Percentiles rank a stretch among this genome's conserved stretches.
Evolutionary conservation across 2,113 vertebrate genomes (phyloP).

Genomic region (Oostethus manadensis): DNA sequence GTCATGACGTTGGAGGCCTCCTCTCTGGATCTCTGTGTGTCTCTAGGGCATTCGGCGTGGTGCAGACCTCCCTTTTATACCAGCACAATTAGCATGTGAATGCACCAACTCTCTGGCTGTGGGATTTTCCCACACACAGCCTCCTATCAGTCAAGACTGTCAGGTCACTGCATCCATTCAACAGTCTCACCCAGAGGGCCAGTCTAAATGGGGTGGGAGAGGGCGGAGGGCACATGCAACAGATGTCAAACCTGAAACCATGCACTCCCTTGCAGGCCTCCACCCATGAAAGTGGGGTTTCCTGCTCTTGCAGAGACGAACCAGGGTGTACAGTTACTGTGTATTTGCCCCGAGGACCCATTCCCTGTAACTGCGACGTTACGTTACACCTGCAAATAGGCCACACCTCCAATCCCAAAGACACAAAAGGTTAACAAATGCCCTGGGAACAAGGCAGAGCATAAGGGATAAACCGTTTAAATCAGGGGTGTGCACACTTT

Average conservation of each 20-base stretch:
- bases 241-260: conserved; percentile 83
- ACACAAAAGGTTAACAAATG: conserved; percentile 28
- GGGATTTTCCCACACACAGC: conserved; percentile 83
- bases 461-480: neutral
- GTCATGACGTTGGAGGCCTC: conserved; percentile 75
- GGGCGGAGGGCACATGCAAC: conserved; percentile 66
- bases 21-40: conserved; percentile 39
- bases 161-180: conserved; percentile 86
- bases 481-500: neutral
- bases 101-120: conserved; percentile 71
- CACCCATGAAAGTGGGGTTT: conserved; percentile 42
- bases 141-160: conserved; percentile 84
- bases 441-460: neutral
- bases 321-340: conserved; percentile 65
- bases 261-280: conserved; percentile 36
- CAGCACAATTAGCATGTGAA: conserved; percentile 83
- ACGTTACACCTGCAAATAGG: conserved; percentile 51
- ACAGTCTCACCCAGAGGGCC: conserved; percentile 50
- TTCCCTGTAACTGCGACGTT: conserved; percentile 43
- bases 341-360: conserved; percentile 65
- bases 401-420: conserved; percentile 27
- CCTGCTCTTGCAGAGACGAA: conserved; percentile 71
- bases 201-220: conserved; percentile 38
- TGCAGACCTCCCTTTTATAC: conserved; percentile 78
- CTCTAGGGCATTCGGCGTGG: conserved; percentile 66